Conservation (phyloP, 2,113 vertebrate species). For the Malurus elegans region DNA sequence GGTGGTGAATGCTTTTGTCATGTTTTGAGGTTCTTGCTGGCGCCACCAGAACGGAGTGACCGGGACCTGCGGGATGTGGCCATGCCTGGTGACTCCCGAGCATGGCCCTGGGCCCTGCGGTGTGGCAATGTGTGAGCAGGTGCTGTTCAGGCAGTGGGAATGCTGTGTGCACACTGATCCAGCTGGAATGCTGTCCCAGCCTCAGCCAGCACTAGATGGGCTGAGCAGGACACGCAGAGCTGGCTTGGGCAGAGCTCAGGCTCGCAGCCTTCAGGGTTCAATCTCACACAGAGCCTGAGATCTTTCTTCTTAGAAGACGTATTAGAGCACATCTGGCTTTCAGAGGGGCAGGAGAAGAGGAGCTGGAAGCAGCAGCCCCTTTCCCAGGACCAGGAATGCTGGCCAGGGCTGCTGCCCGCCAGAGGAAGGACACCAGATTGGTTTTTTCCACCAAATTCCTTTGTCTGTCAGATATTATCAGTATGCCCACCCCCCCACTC, state of each 20-base stretch:
- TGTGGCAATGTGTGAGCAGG: neutral
- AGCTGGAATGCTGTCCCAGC: neutral
- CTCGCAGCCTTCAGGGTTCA: rapidly evolving
- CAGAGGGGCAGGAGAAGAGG: neutral
- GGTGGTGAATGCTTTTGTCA: neutral
- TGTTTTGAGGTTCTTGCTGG: neutral
- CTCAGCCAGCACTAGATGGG: neutral
- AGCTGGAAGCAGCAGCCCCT: neutral
- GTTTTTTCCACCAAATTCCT: conserved; percentile 27
- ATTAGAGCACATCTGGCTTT: rapidly evolving
- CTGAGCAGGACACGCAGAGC: neutral
- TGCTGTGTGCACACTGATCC: neutral
- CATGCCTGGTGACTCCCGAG: rapidly evolving
- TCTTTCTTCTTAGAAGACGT: neutral
- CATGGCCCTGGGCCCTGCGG: neutral
- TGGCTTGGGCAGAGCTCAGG: neutral
- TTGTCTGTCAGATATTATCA: conserved; percentile 55
- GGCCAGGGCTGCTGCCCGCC: neutral
- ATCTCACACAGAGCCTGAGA: no score
- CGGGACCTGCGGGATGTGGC: rapidly evolving
- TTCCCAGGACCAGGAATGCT: neutral
- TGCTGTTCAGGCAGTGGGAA: neutral
- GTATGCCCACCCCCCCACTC: neutral
- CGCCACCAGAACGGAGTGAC: neutral
- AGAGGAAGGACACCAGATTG: neutral